Conservation (phyloP, 2,888 invertebrate species). For the Troides aeacus region DNA sequence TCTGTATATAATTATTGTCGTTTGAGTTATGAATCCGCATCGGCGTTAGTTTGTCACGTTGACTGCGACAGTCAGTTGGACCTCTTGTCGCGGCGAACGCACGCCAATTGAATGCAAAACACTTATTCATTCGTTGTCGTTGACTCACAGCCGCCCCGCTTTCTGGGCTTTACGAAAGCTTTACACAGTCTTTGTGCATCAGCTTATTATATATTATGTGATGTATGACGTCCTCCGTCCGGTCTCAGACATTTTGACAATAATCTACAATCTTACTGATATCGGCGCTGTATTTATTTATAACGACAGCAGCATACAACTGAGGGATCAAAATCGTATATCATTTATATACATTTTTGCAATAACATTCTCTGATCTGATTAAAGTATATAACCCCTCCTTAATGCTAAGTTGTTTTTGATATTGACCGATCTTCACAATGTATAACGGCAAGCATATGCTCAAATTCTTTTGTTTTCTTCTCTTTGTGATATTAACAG, state of each 20-base stretch:
- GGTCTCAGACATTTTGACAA: no score
- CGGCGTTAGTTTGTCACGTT: slow-evolving; percentile 40
- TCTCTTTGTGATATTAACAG: no score
- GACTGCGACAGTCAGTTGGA: slow-evolving; percentile 52
- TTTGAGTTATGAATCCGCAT: slow-evolving; percentile 13
- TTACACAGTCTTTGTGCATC: slow-evolving; percentile 4
- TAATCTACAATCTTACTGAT: no score
- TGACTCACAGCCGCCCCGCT: slow-evolving; percentile 64
- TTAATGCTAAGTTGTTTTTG: no score
- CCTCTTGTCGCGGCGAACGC: slow-evolving; percentile 48
- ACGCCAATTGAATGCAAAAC: slow-evolving; percentile 68
- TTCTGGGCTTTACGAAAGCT: slow-evolving; percentile 42
- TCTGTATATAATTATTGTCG: background rate
- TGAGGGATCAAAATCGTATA: no score
- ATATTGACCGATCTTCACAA: background rate
- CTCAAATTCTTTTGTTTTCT: no score
- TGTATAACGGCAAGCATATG: no score
- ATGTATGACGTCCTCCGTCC: no score
- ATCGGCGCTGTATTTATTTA: background rate
- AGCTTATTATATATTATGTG: background rate
- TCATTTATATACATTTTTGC: no score
- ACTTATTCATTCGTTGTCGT: slow-evolving; percentile 56
- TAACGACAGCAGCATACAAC: background rate
- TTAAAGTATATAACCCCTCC: no score
- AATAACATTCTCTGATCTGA: no score